phyloP scores from a whole-genome alignment of 2,888 invertebrate species.

The Macrosoma leucophasiata region DNA sequence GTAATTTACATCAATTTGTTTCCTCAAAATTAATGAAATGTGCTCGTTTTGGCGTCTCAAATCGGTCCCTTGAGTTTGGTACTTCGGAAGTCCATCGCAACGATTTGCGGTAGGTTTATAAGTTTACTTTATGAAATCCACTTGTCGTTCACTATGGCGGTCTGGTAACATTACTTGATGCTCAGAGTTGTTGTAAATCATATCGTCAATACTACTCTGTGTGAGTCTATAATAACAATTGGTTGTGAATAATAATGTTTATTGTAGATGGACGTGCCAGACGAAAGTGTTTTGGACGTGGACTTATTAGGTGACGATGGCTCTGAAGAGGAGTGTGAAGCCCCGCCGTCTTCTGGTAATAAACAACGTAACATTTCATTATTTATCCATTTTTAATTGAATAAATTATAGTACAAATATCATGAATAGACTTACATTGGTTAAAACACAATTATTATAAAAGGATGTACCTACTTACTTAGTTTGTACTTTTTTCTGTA shows the following conservation, averaged over 20 bases:
- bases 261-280: slow-evolving; percentile 72
- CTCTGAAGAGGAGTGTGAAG: slow-evolving; percentile 85
- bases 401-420: not conserved
- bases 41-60: slow-evolving; percentile 40
- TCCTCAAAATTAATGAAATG: slow-evolving; percentile 56
- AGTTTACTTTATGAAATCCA: slow-evolving; percentile 47
- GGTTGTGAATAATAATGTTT: slow-evolving; percentile 29
- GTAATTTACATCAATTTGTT: slow-evolving; percentile 4
- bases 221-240: slow-evolving; percentile 20
- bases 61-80: slow-evolving; percentile 47
- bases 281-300: slow-evolving; percentile 77
- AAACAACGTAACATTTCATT: slow-evolving; percentile 5
- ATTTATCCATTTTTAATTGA: slow-evolving; percentile 3
- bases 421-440: not conserved
- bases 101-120: slow-evolving; percentile 63
- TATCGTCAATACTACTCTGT: slow-evolving; percentile 1
- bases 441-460: no score
- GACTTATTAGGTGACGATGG: slow-evolving; percentile 84
- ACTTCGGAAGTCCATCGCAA: slow-evolving; percentile 59
- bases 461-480: not conserved
- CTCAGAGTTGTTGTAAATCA: slow-evolving; percentile 22
- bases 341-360: slow-evolving; percentile 70
- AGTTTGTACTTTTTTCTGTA: not conserved
- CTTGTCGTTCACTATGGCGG: slow-evolving; percentile 74
- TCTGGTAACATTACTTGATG: slow-evolving; percentile 45